These are phyloP conservation scores for Anhinga rufa DNA, from an alignment of 2,113 vertebrate species.

Conservation along the genomic window DNA sequence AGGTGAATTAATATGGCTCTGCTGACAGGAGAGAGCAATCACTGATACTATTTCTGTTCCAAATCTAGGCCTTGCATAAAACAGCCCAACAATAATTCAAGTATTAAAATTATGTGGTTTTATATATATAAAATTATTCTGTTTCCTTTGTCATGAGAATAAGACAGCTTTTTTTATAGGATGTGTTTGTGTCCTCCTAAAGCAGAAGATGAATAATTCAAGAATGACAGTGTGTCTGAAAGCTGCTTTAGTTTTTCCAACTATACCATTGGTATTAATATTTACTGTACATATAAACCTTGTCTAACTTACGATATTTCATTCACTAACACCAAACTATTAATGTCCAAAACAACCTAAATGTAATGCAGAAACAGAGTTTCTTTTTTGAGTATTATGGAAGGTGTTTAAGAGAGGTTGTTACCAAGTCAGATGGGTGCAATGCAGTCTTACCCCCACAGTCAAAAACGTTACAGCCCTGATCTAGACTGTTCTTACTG, in stretches of 20 bases:
- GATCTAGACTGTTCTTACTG: neutral
- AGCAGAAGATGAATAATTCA: neutral
- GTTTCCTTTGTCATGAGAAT: neutral
- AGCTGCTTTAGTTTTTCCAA: neutral
- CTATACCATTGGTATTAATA: neutral
- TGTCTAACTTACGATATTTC: neutral
- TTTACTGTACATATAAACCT: neutral
- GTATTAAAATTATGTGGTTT: no score
- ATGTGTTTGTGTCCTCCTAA: neutral
- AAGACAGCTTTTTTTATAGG: neutral
- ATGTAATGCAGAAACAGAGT: neutral
- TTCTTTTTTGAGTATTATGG: neutral
- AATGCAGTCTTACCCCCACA: fast-evolving
- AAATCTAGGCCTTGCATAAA: neutral
- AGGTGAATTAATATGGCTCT: neutral
- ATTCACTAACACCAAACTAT: neutral
- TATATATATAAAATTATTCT: neutral
- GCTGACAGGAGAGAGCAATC: neutral
- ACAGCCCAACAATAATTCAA: neutral
- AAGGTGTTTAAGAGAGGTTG: neutral
- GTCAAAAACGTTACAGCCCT: neutral
- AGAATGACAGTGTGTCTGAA: neutral
- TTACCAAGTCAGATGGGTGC: neutral
- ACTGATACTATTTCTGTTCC: neutral
- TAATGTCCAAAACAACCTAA: neutral